phyloP scores from a whole-genome alignment of 2,888 invertebrate species.

The Mythimna ferrago region DNA sequence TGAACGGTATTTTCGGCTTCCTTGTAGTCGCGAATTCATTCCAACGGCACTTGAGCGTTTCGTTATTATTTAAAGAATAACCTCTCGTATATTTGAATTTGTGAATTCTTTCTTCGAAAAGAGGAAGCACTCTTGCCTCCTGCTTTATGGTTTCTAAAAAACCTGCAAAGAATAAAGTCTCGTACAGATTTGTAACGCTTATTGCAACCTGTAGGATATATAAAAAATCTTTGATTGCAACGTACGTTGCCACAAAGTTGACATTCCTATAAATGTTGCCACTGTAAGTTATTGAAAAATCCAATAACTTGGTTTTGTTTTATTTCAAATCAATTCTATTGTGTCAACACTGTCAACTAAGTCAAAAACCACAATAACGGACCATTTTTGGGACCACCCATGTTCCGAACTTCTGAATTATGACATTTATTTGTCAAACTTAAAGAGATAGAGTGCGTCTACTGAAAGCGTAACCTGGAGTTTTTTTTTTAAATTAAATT shows the following conservation, averaged over 20 bases:
- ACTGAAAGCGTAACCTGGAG: too few species aligned
- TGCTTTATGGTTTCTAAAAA: slow-evolving; percentile 13
- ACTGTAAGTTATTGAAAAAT: too few species aligned
- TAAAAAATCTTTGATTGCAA: too few species aligned
- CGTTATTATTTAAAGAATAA: slow-evolving; percentile 18
- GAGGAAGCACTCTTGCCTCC: slow-evolving; percentile 38
- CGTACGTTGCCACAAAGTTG: background rate
- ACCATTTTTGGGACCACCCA: background rate
- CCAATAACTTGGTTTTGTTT: background rate
- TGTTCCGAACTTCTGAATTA: too few species aligned
- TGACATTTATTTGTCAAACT: background rate
- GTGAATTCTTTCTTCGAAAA: slow-evolving; percentile 32
- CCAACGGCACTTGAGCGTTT: slow-evolving; percentile 33
- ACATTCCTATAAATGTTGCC: background rate
- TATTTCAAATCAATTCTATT: background rate
- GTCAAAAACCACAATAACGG: background rate
- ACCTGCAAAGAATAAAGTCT: slow-evolving; percentile 21
- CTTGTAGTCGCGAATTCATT: slow-evolving; percentile 3
- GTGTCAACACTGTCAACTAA: background rate
- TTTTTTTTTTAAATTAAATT: too few species aligned
- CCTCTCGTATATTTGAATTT: slow-evolving; percentile 13
- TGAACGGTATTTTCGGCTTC: slow-evolving; percentile 15
- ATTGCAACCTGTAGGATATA: too few species aligned
- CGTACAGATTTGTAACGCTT: background rate
- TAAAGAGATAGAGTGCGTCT: too few species aligned